Evolutionary conservation across 1,140 invertebrate species (phyloP).

Genomic region (Drosophila kanapiae): DNA sequence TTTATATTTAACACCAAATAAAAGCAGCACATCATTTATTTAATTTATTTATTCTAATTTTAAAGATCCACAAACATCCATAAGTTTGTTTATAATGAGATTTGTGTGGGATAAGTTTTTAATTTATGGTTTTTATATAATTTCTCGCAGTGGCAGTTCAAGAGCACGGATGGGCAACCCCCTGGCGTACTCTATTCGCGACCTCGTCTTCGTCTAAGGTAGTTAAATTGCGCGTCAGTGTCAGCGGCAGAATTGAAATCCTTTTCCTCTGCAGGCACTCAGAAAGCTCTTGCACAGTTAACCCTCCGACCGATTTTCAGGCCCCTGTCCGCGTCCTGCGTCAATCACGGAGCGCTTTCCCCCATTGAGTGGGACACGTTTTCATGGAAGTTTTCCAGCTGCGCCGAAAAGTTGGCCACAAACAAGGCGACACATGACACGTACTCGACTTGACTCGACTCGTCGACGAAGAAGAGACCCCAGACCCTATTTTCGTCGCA

Average conservation of each 20-base stretch:
- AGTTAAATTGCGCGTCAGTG: constrained; percentile 72
- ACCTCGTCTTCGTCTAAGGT: constrained; percentile 44
- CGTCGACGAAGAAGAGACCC: not conserved
- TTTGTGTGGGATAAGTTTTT: not conserved
- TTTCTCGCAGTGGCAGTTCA: constrained; percentile 4
- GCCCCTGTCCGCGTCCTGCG: constrained; percentile 39
- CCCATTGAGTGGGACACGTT: constrained; percentile 77
- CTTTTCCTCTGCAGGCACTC: constrained; percentile 53
- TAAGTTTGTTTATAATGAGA: not conserved
- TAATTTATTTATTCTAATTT: not conserved
- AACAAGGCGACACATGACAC: constrained; percentile 79
- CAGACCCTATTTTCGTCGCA: not conserved
- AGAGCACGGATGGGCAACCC: constrained; percentile 9
- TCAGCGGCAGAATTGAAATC: constrained; percentile 73
- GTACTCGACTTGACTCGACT: constrained; percentile 64
- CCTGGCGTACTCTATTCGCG: constrained; percentile 21
- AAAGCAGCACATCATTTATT: too few relatives aligned
- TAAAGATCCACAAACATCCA: not conserved
- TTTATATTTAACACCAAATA: too few relatives aligned
- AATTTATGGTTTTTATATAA: too few relatives aligned
- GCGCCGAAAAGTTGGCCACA: constrained; percentile 74
- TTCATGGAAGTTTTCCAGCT: constrained; percentile 67
- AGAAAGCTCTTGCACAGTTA: constrained; percentile 2
- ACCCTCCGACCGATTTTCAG: not conserved
- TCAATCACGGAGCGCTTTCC: constrained; percentile 63